Base-by-base conservation (phyloP, 2,888 invertebrate genomes). In the Thymelicus sylvestris region DNA sequence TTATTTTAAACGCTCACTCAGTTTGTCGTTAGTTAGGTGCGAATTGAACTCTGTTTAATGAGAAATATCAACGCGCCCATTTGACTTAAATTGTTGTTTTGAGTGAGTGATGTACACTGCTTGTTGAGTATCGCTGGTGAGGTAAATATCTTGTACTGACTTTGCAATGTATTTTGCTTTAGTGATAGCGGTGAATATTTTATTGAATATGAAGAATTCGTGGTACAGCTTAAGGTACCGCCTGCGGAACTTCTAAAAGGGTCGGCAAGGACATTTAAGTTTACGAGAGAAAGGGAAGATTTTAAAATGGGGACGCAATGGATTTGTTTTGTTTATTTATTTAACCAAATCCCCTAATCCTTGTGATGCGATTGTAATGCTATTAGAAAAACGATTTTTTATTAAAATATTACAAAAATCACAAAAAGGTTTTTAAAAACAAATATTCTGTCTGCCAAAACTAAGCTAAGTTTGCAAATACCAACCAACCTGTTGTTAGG, bases 1-100 rank as follows among this genome's bases (percentile, higher is more conserved):
- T 64, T 69, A 64, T 69, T 64, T 69, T 59, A 59, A 72, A 72
- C 63, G 64, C 50, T 64, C 67, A 65, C 59, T 72, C 68, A 72
- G 72, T 72, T 72, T 68, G 60, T 65, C 60, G 52, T 68, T 67
- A 68, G 65, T 72, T 72, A 68, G 65, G 71, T 72, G 72, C 48
- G 66, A 72, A 72, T 59, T 60, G 57, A 69, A 69, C 65, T 61
- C n/a, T 59, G 63, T 67, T 63, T 72, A 72, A 72, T 72, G 64
- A 72, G 65, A 41, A 60, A 65, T 13, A 44, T 66, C 60, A 44
- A 64, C 55, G 39, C 15, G 48, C 6, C 7, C 13, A 12, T 50
- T 24, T 38, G 15, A 48, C 50, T 13, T 8, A 31, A 31, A 15
- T 7, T 15, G 41, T 15, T 31, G 12, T 24, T 15, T n/a, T 2